Base-by-base conservation (phyloP, 2,888 invertebrate species). In the Psococerastis gibbosa region DNA sequence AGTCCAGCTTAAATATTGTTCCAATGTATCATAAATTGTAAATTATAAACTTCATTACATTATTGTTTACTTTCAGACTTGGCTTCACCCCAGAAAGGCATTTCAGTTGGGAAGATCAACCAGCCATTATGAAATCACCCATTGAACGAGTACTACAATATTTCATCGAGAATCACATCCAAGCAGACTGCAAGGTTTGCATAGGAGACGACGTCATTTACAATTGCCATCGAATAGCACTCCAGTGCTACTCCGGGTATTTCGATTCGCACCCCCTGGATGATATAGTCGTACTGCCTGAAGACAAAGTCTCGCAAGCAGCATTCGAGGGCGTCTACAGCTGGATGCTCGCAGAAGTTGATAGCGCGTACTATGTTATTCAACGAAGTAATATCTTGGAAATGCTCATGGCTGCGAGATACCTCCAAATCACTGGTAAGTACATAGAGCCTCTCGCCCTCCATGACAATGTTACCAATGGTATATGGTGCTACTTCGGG, bases 311-410 rank as follows among this genome's bases (percentile, higher is more conserved):
- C 23, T 65, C 65, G 44, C 63, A 67, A 5, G 58, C 58, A 48
- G 71, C 80, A 1, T 83, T 83, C 55, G 69, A 70, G 41, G 70
- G 74, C 48, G 73, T 81, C 43, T 84, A 83, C 59, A 76, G 80
- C 51, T 84, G 83, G 83, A 83, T 83, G 83, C 70, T 81, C 51
- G 70, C 67, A 46, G 60, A 64, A 18, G 72, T 69, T 5, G 66
- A 64, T 44, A 75, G 76, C 3, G 73, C 75, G 49, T 71, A 69
- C 49, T 74, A 73, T 43, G 61, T 73, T 2, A 59, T 83, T 1
- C 71, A 69, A 45, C 67, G 78, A 41, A 73, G 76, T 44, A 81
- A 81, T 48, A 71, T 82, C 35, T 59, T 83, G 42, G 77, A 80
- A 53, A 62, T 83, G 20, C 76, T 80, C 53, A 72, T 69, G 52